Percentiles rank a stretch among this genome's conserved stretches.
phyloP scores from a whole-genome alignment of 2,888 invertebrate species.

The Phortica okadai region DNA sequence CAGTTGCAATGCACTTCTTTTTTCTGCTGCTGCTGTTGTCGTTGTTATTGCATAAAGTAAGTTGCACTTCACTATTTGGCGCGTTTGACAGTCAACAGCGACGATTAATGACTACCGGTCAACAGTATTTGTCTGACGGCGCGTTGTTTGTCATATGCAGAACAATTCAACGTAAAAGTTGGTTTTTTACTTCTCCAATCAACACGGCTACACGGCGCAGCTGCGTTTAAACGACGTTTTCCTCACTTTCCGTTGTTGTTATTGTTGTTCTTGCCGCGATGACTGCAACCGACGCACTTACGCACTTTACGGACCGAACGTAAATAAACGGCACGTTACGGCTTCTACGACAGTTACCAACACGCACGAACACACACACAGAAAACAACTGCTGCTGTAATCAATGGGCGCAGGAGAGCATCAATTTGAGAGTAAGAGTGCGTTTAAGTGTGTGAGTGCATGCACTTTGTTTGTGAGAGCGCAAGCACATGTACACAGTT shows the following conservation, averaged over 20 bases:
- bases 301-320: slow-evolving; percentile 43
- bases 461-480: not conserved
- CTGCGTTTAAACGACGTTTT: not conserved
- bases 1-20: slow-evolving; percentile 36
- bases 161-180: too few species aligned
- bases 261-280: not conserved
- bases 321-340: slow-evolving; percentile 12
- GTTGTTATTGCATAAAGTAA: not conserved
- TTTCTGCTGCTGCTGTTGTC: not conserved
- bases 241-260: not conserved
- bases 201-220: not conserved
- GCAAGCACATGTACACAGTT: not conserved
- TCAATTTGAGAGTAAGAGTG: not conserved
- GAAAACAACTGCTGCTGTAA: not conserved
- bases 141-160: too few species aligned
- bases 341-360: not conserved
- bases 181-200: too few species aligned
- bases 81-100: too few species aligned
- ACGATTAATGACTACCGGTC: too few species aligned
- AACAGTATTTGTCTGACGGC: too few species aligned
- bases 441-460: not conserved
- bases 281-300: slow-evolving; percentile 45
- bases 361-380: not conserved
- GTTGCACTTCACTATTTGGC: not conserved
- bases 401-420: slow-evolving; percentile 10